phyloP scores from a whole-genome alignment of 2,888 invertebrate species.

The Galerucella pusilla region DNA sequence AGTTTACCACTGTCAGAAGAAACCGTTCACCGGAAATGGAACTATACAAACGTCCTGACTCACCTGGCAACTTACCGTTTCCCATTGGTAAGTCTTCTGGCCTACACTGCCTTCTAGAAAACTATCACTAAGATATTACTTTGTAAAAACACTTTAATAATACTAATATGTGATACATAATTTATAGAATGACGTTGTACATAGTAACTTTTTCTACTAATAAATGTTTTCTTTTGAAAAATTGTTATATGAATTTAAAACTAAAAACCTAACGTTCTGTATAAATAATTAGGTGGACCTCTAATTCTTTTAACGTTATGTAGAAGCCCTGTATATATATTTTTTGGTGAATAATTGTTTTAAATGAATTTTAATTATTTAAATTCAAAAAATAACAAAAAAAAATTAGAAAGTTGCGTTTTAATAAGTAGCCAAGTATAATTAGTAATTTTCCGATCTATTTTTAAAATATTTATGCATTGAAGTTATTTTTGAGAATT shows the following conservation, averaged over 20 bases:
- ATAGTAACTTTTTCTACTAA: slow-evolving; percentile 27
- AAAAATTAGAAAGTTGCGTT: no score
- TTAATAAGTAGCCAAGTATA: no score
- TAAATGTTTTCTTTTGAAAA: slow-evolving; percentile 22
- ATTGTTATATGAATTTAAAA: slow-evolving; percentile 26
- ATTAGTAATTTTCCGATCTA: no score
- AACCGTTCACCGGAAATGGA: slow-evolving; percentile 56
- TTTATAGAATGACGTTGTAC: slow-evolving; percentile 19
- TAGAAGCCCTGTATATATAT: neutral
- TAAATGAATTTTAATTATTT: neutral
- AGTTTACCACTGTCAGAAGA: slow-evolving; percentile 60
- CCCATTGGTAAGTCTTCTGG: slow-evolving; percentile 60
- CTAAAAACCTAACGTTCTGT: slow-evolving; percentile 18
- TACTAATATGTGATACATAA: slow-evolving; percentile 32
- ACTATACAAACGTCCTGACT: slow-evolving; percentile 58
- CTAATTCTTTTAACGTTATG: no score
- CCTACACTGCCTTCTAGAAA: slow-evolving; percentile 51
- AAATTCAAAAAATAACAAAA: neutral
- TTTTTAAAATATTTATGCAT: no score
- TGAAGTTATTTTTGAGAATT: no score
- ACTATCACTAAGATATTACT: slow-evolving; percentile 44
- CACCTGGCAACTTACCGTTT: slow-evolving; percentile 51
- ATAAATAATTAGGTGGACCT: neutral
- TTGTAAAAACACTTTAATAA: slow-evolving; percentile 11
- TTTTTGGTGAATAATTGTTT: neutral